phyloP scores from a whole-genome alignment of 2,797 vertebrate genomes.

The Saxicola maurus region DNA sequence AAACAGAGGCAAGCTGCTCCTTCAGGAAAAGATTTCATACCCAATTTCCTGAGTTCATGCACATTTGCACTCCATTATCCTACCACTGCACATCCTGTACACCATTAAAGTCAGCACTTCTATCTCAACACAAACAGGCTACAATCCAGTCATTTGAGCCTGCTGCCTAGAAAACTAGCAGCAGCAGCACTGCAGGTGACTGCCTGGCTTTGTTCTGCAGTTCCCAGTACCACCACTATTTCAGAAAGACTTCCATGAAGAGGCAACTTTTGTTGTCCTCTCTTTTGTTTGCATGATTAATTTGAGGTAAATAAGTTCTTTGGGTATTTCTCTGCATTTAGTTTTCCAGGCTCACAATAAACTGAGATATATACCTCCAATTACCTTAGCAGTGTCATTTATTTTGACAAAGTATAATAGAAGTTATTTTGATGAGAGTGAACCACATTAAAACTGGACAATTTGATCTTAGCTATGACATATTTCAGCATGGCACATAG shows the following conservation, averaged over 20 bases:
- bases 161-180: background rate
- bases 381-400: background rate
- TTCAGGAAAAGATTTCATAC: background rate
- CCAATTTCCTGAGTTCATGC: background rate
- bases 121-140: rapidly evolving
- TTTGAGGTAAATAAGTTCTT: background rate
- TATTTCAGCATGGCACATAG: background rate
- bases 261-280: background rate
- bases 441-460: conserved; percentile 19
- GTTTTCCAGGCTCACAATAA: background rate
- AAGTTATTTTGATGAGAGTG: background rate
- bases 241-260: background rate
- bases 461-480: background rate
- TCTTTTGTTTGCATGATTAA: background rate
- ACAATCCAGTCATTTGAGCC: background rate
- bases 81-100: rapidly evolving
- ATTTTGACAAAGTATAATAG: background rate
- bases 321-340: background rate
- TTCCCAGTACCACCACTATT: background rate
- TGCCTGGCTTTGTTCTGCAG: background rate
- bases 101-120: background rate
- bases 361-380: background rate
- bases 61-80: rapidly evolving
- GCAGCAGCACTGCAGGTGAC: background rate
- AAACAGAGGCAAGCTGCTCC: background rate